Conservation (phyloP, 2,113 vertebrate species). For the Egretta garzetta region DNA sequence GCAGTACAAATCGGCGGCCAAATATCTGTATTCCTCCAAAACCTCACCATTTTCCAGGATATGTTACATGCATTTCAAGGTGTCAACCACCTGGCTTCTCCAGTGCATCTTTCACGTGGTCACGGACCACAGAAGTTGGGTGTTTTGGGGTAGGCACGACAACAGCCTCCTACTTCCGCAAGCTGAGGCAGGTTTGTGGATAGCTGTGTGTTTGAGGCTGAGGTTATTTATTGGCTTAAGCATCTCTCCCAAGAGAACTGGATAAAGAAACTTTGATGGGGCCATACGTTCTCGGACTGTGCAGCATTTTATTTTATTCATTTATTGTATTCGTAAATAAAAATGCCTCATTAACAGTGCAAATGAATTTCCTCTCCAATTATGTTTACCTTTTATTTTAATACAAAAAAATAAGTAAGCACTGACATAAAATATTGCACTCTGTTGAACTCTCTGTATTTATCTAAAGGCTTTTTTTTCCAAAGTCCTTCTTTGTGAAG, state of each 20-base stretch:
- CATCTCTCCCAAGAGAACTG: not conserved
- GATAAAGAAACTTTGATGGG: not conserved
- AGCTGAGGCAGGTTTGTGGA: not conserved
- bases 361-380: slow-evolving; percentile 16
- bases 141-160: not conserved
- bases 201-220: not conserved
- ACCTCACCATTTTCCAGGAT: not conserved
- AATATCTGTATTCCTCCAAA: not conserved
- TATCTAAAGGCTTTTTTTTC: slow-evolving; percentile 7
- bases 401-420: not conserved
- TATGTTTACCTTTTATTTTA: slow-evolving; percentile 28
- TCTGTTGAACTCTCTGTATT: not conserved
- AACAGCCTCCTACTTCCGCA: not conserved
- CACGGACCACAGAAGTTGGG: not conserved
- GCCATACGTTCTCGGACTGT: rapidly evolving
- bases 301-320: not conserved
- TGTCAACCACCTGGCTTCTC: not conserved
- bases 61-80: not conserved
- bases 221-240: not conserved
- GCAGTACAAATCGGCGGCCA: not conserved
- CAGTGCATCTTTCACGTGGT: rapidly evolving
- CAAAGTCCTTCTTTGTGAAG: not conserved
- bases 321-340: slow-evolving; percentile 32
- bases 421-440: not conserved
- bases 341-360: not conserved